Evolutionary conservation across 2,797 vertebrate genomes (phyloP), one percentile per base, ranked within the genome.

Genomic region (Pteronotus mesoamericanus): DNA sequence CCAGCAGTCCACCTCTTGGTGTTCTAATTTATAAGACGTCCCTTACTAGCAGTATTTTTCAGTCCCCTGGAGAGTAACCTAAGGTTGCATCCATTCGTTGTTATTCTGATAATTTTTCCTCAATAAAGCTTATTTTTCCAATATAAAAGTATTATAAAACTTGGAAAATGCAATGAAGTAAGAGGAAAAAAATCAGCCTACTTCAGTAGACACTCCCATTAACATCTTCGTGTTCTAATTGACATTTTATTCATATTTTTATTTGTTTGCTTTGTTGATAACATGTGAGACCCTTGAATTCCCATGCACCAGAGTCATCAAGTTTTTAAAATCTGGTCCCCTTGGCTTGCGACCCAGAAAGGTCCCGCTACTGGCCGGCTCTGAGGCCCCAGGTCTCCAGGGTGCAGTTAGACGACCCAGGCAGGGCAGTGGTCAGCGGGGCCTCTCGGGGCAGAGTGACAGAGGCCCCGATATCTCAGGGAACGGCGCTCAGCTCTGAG

Each of bases 271-370:
- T 97, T 94, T 96, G 79, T 92, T 91, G 97, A 97, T 96, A 97
- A 85, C 91, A 94, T 48, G 89, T 90, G 89, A 87, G 92, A 95
- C 92, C 95, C 89, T 94, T 83, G 66, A 94, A 96, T 97, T 98
- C 97, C 91, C 95, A 96, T 91, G 95, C 75, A 97, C 96, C 92
- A 95, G 92, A 96, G 79, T 96, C 95, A 97, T 84, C 83, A 64
- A 21, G 42, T 94, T 96, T 95, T 95, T 94, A 95, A 97, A 95
- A 96, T 97, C 92, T 89, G 86, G 79, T 75, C 34, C 39, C 37
- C 59, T 93, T 91, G 66, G 74, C 95, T 80, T 51, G 71, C 86
- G 90, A 82, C 92, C 22, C 39, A 71, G 61, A 37, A n/a, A 75
- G n/a, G 26, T 11, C 48, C 55, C 92, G 53, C 21, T 48, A 89